These are phyloP conservation scores for Bradypodion pumilum DNA, from an alignment of 2,797 vertebrate genomes.

Conservation along the genomic window DNA sequence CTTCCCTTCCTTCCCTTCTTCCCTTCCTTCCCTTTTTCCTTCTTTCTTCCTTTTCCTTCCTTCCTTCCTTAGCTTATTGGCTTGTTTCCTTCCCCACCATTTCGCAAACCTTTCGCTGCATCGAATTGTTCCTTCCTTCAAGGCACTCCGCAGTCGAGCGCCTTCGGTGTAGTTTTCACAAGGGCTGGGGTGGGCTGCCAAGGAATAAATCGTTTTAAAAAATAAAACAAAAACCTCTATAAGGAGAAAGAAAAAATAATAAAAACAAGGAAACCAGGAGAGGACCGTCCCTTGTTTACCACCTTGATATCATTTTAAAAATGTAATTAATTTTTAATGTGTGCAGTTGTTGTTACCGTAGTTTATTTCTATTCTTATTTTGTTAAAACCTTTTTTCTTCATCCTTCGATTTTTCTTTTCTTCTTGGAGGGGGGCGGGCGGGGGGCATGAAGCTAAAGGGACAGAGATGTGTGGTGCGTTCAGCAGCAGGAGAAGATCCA, in stretches of 20 bases:
- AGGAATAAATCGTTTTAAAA: too few species aligned
- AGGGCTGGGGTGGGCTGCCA: too few species aligned
- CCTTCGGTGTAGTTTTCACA: too few species aligned
- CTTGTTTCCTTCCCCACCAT: not conserved
- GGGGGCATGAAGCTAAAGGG: rapidly evolving
- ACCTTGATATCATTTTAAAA: not conserved
- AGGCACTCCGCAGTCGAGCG: too few species aligned
- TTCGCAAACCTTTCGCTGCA: not conserved
- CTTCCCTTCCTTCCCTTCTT: not conserved
- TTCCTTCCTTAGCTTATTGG: not conserved
- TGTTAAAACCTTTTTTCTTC: too few species aligned
- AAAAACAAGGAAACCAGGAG: not conserved
- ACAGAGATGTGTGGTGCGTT: not conserved
- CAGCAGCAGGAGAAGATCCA: not conserved
- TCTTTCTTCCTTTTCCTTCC: too few species aligned
- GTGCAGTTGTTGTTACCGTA: not conserved
- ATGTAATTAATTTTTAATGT: not conserved
- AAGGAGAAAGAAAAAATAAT: not conserved
- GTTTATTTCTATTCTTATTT: not conserved
- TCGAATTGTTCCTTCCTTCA: not conserved
- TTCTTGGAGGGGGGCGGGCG: too few species aligned
- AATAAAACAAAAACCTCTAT: too few species aligned
- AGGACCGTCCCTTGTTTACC: not conserved
- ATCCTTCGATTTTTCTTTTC: not conserved
- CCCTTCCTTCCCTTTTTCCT: not conserved